These are phyloP conservation scores for Drosophila kokeensis DNA, from an alignment of 2,888 invertebrate genomes.

Conservation along the genomic window DNA sequence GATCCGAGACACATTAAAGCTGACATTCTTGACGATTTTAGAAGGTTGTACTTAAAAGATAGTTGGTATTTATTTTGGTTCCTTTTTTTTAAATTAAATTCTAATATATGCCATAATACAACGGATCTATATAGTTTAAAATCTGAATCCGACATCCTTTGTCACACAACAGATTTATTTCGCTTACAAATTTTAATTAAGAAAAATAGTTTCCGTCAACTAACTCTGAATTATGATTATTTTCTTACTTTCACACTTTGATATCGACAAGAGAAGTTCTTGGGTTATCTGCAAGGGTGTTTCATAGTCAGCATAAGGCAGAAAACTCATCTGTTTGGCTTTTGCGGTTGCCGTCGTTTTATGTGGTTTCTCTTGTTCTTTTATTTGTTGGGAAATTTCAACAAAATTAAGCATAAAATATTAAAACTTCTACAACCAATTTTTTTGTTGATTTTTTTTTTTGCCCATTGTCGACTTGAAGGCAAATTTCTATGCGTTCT, in stretches of 20 bases:
- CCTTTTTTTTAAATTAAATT: background rate
- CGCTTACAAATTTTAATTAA: background rate
- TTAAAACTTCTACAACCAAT: slow-evolving; percentile 56
- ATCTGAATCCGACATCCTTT: background rate
- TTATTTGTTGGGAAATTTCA: slow-evolving; percentile 53
- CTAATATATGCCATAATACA: fast-evolving
- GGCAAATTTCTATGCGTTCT: slow-evolving; percentile 44
- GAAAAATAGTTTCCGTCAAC: background rate
- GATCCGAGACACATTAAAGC: too few species aligned
- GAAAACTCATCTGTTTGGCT: background rate
- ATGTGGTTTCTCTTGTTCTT: slow-evolving; percentile 30
- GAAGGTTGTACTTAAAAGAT: background rate
- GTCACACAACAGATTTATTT: background rate
- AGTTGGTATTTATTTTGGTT: background rate
- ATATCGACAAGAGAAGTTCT: background rate
- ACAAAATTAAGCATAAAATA: slow-evolving; percentile 75
- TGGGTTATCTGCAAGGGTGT: background rate
- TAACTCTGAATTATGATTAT: too few species aligned
- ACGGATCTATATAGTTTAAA: background rate
- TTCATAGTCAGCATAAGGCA: background rate
- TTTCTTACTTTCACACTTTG: background rate
- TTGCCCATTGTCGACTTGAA: slow-evolving; percentile 55
- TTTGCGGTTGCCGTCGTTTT: slow-evolving; percentile 19
- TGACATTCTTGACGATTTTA: background rate
- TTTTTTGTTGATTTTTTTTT: background rate